Base-by-base conservation (phyloP, 1,140 invertebrate species). In the Matsumurasca onukii region DNA sequence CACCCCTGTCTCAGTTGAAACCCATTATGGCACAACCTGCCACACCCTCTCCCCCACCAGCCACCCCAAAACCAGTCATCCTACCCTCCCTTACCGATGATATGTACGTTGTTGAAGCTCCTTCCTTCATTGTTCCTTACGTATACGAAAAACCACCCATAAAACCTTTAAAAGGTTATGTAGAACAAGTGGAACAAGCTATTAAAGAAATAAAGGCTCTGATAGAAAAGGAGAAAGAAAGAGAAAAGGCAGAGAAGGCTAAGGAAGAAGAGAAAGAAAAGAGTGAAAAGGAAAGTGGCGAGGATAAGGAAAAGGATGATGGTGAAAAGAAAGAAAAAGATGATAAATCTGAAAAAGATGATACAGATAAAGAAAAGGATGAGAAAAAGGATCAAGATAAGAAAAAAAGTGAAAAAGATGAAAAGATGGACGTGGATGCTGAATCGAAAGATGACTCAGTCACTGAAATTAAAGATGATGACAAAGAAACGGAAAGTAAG, bases 71-170 rank as follows among this genome's bases (percentile, higher is more conserved):
- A 59, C 77, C 84, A 30, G 84, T 83, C 55, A 86, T 92, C 63
- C 77, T 92, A 69, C 90, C 91, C 0, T 88, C 90, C 2, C 80
- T 94, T 2, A 93, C 91, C 3, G 92, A 95, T 77, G 91, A 94
- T 74, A 94, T 94, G 89, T 94, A 90, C 79, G 91, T 94, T 0
- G 89, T 95, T 9, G 92, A 95, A 80, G 92, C 92, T 25, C 93
- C 93, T 2, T 94, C 92, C 15, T 94, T 95, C 76, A 93, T 95
- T 76, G 91, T 95, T 72, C 93, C 93, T 48, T 95, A 94, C 78
- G 91, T 95, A n/a, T 94, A 93, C 78, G 91, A 94, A 79, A 93
- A 94, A 78, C 91, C 91, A 2, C 90, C 92, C 0, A 78, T 91
- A 5, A 89, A 90, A 75, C 87, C 87, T 51, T 83, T 95, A 55